Percentiles rank a stretch among this genome's conserved stretches.
Evolutionary conservation across 1,140 invertebrate genomes (phyloP).

Genomic region (Bradynema listronoti): DNA sequence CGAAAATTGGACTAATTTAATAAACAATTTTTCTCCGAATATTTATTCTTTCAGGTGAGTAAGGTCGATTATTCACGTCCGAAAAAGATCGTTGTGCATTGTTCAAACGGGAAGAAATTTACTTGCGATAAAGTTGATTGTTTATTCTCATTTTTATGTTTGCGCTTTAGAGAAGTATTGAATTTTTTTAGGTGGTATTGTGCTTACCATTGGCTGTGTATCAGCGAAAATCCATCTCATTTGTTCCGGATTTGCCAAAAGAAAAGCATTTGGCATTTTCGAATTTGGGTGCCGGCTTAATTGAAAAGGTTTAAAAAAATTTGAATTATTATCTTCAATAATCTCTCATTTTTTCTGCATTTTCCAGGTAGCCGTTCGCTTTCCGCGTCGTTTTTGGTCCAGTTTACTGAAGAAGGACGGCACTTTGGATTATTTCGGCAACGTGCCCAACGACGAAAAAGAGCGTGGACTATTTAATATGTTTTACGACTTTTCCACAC

Average conservation of each 20-base stretch:
- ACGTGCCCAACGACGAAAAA: slow-evolving; percentile 49
- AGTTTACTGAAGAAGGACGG: slow-evolving; percentile 45
- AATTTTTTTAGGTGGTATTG: slow-evolving; percentile 32
- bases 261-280: slow-evolving; percentile 58
- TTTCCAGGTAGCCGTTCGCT: slow-evolving; percentile 56
- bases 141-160: background rate
- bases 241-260: slow-evolving; percentile 59
- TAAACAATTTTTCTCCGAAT: slow-evolving; percentile 8
- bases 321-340: background rate
- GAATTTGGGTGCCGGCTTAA: slow-evolving; percentile 59
- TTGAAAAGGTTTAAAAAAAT: slow-evolving; percentile 59
- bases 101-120: slow-evolving; percentile 50
- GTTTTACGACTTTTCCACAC: slow-evolving; percentile 60
- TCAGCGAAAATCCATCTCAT: slow-evolving; percentile 56
- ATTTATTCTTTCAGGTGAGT: too few relatives aligned
- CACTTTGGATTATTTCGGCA: slow-evolving; percentile 58
- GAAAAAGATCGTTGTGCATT: slow-evolving; percentile 37
- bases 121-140: slow-evolving; percentile 23
- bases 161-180: slow-evolving; percentile 1
- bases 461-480: slow-evolving; percentile 59
- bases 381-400: slow-evolving; percentile 60
- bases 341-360: slow-evolving; percentile 13
- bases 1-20: slow-evolving; percentile 18
- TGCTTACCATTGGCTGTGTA: slow-evolving; percentile 58
- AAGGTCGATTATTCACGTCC: slow-evolving; percentile 46